A percentile compares a stretch with the other conserved stretches of the same genome.
phyloP scores from a whole-genome alignment of 2,888 invertebrate species.

The Sesamia inferens region DNA sequence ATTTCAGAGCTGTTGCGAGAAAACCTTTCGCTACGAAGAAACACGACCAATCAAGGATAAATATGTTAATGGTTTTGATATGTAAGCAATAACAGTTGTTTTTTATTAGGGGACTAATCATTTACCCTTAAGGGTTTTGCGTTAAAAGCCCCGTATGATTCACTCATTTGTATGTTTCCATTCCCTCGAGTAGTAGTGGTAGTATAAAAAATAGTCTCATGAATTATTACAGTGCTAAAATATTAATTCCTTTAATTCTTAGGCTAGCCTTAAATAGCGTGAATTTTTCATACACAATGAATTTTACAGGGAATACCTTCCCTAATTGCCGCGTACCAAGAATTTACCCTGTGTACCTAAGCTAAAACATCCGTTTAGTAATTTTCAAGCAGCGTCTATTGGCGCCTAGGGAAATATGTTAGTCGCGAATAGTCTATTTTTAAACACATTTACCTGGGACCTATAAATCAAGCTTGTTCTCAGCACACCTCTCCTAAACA shows the following conservation, averaged over 20 bases:
- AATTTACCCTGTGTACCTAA: not conserved
- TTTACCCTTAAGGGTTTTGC: too few relatives aligned
- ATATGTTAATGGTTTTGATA: not conserved
- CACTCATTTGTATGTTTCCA: not conserved
- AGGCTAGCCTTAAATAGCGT: not conserved
- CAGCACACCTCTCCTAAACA: conserved; percentile 6
- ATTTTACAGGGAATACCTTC: too few relatives aligned
- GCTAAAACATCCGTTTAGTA: not conserved
- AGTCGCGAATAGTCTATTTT: not conserved
- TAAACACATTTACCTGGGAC: not conserved
- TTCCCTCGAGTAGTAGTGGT: not conserved
- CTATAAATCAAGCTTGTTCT: conserved; percentile 5
- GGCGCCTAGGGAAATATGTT: not conserved
- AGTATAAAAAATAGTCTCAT: too few relatives aligned
- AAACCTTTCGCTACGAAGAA: not conserved
- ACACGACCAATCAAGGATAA: not conserved
- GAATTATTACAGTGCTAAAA: not conserved
- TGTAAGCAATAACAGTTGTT: not conserved
- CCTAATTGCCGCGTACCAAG: not conserved
- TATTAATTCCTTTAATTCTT: not conserved
- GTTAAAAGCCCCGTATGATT: not conserved
- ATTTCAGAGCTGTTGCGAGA: not conserved
- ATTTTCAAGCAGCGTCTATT: not conserved
- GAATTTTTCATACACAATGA: too few relatives aligned
- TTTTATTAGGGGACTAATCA: not conserved